Percentiles rank a stretch among this genome's conserved stretches.
These are phyloP conservation scores for Phalloptychus januarius DNA, from an alignment of 2,797 vertebrate species.

Conservation along the genomic window DNA sequence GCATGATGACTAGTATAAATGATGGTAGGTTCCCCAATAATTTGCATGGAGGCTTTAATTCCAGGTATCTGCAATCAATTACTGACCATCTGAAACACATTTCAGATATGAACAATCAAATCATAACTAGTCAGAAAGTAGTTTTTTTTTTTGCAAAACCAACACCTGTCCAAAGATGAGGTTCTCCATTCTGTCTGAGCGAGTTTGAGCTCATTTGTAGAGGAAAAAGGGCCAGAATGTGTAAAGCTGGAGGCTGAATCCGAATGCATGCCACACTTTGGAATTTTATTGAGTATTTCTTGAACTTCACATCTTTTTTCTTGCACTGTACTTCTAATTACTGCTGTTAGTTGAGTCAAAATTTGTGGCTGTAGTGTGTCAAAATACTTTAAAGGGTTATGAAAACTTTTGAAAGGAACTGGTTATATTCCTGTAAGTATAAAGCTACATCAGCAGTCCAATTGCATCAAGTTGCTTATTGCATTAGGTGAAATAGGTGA, in stretches of 20 bases:
- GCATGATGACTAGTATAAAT: too few species aligned
- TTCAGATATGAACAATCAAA: too few species aligned
- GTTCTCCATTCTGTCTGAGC: background rate
- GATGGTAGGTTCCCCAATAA: too few species aligned
- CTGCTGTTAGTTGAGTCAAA: background rate
- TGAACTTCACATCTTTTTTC: background rate
- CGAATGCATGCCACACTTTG: background rate
- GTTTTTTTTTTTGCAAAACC: background rate
- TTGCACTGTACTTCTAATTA: background rate
- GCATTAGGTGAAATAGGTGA: constrained; percentile 47
- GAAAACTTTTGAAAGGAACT: constrained; percentile 2
- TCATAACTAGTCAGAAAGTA: too few species aligned
- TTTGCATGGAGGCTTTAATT: too few species aligned
- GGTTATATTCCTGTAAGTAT: background rate
- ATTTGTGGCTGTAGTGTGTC: background rate
- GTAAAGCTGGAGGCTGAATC: background rate
- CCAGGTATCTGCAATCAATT: too few species aligned
- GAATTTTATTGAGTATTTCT: background rate
- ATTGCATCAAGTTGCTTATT: constrained; percentile 47
- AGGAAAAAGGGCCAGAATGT: background rate
- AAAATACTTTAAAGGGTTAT: background rate
- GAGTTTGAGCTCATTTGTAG: background rate
- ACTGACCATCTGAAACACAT: too few species aligned
- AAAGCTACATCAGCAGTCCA: constrained; percentile 33
- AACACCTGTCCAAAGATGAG: background rate